A percentile compares a stretch with the other conserved stretches of the same genome.
These are phyloP conservation scores for Augochlora pura DNA, from an alignment of 1,140 invertebrate species.

Conservation along the genomic window DNA sequence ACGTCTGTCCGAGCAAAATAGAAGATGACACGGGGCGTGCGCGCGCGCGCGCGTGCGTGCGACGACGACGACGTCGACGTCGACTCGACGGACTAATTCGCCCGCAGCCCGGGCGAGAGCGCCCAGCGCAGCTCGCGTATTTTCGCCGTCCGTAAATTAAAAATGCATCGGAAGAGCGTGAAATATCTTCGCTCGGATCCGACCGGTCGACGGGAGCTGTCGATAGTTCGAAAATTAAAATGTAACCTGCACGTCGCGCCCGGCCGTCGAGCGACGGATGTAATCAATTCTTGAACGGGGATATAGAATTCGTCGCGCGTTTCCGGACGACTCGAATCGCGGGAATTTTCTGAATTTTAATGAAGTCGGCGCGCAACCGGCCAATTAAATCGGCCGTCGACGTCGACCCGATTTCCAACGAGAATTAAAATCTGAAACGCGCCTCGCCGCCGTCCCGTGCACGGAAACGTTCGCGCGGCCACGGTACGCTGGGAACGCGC, in stretches of 20 bases:
- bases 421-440: slow-evolving; percentile 10
- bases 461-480: neutral
- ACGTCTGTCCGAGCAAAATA: too few species aligned
- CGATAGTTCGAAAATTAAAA: slow-evolving; percentile 37
- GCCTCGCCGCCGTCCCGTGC: neutral
- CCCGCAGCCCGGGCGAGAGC: neutral
- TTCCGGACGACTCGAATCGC: neutral
- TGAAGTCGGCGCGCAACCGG: neutral
- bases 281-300: slow-evolving; percentile 17
- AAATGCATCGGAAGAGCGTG: slow-evolving; percentile 24
- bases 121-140: neutral
- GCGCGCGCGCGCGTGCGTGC: too few species aligned
- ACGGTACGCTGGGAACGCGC: neutral
- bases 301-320: slow-evolving; percentile 5
- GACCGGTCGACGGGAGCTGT: neutral
- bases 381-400: slow-evolving; percentile 28
- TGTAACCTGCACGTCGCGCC: slow-evolving; percentile 2
- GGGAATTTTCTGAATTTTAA: slow-evolving; percentile 17
- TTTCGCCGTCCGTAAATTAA: slow-evolving; percentile 26
- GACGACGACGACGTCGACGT: too few species aligned
- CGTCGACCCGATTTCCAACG: slow-evolving; percentile 3
- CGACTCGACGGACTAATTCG: slow-evolving; percentile 9
- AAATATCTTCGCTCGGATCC: slow-evolving; percentile 16
- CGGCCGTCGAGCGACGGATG: too few species aligned
- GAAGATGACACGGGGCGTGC: too few species aligned